Evolutionary conservation across 2,113 vertebrate species (phyloP), one percentile per base, ranked within the genome.

Genomic region (Salminus brasiliensis): DNA sequence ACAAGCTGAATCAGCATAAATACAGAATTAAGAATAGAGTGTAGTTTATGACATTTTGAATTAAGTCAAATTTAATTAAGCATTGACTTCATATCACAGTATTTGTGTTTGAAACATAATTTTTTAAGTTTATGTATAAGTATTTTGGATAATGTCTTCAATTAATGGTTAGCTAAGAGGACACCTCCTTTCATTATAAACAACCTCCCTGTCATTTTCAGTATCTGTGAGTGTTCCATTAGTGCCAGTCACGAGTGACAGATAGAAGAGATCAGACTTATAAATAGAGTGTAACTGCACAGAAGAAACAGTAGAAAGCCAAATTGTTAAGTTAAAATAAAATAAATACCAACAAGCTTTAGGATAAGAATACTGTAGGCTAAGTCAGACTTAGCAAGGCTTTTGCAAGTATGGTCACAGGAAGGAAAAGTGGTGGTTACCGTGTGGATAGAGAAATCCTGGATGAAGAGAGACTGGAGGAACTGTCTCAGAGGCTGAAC

Each of bases 401-500:
- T 79, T 74, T 8, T 76, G 16, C 12, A 18, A 49, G 8, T 47
- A 92, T 91, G 90, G 87, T 84, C 2, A 82, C 76, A 3, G 78
- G 23, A 25, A 27, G 13, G 47, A 89, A 74, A 59, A 36, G 23
- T 62, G 81, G 73, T 12, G 91, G 63, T 1, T 93, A 92, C 80
- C 85, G 0, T 0, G 87, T 93, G 47, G 89, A 94, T 65, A 89
- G 92, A 70, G 82, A 89, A 0, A 88, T 94, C 45, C 83, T 98
- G 76, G 93, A 93, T 36, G 96, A 98, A 88, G 87, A 94, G 34
- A 90, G 91, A 23, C 89, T 98, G 85, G 96, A 97, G 81, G 90
- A 92, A 53, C 62, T 97, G 49, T 93, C 94, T 0, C 91, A 82
- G 39, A 90, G 93, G 87, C 90, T 89, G 82, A 25, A 85, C 2